Base-by-base conservation (phyloP, 2,888 invertebrate species). In the Merodon equestris region DNA sequence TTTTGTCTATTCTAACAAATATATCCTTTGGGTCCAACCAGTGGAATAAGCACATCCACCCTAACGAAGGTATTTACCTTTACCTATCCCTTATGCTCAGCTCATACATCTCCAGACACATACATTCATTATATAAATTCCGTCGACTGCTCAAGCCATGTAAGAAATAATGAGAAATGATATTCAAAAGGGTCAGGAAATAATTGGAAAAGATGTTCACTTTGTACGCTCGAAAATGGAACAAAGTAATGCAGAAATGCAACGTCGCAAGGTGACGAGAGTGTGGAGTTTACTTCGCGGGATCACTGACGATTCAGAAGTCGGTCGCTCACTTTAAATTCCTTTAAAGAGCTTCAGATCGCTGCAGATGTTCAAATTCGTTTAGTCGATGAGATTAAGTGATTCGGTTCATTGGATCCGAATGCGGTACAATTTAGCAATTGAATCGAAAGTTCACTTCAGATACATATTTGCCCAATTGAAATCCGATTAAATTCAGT, bases 81-180 rank as follows among this genome's bases (percentile, higher is more conserved):
- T 27, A 2, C 7, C 27, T n/a, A n/a, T n/a, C n/a, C n/a, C n/a
- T n/a, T n/a, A n/a, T n/a, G n/a, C n/a, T n/a, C 27, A 27, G 27
- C 7, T 27, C 27, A 27, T 7, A 27, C 27, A 27, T 27, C 27
- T 7, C n/a, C n/a, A n/a, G n/a, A 7, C 7, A 4, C 27, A 27
- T 27, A 27, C 27, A 7, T 27, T 27, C 27, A 27, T 27, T 27
- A 27, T 27, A 27, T 7, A 27, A 27, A 27, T 4, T 40, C 19
- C 12, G 27, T 36, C 19, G 40, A 61, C 27, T 7, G 7, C 27
- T 27, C 27, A 27, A 27, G 7, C 2, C 15, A 14, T 40, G 38
- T 12, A 50, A 27, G 19, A 50, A 40, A 61, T 61, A 61, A 61
- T 61, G 60, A 61, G 60, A 50, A 17, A 61, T 40, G 14, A 50